Conservation (phyloP, 2,888 invertebrate genomes). For the Frankliniella intonsa region DNA sequence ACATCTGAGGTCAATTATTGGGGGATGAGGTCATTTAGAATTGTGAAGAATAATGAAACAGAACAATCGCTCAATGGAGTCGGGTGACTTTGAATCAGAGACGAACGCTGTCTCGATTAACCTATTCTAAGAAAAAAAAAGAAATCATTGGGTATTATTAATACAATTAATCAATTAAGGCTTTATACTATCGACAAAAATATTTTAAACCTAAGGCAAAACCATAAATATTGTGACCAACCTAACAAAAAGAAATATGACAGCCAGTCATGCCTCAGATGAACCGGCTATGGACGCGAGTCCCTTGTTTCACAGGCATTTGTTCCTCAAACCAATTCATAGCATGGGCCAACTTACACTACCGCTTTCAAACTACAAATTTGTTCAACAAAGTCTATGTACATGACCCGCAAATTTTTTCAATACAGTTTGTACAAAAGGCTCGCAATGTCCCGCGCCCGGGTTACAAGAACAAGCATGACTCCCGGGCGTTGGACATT, state of each 20-base stretch:
- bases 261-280: neutral
- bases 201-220: neutral
- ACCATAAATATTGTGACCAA: slow-evolving; percentile 18
- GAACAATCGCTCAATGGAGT: neutral
- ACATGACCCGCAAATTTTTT: slow-evolving; percentile 5
- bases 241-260: neutral
- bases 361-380: neutral
- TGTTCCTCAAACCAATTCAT: neutral
- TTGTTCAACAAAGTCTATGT: neutral
- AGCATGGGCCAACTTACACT: neutral
- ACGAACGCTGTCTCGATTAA: neutral
- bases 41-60: neutral
- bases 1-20: no score
- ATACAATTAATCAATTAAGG: no score
- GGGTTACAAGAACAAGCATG: no score
- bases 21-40: neutral
- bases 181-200: neutral
- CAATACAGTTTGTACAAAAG: no score
- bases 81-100: slow-evolving; percentile 6
- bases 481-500: no score
- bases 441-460: no score
- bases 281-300: no score
- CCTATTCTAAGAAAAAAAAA: neutral
- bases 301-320: neutral
- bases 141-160: neutral